These are phyloP conservation scores for Falco columbarius DNA, from an alignment of 2,797 vertebrate species.

Conservation along the genomic window DNA sequence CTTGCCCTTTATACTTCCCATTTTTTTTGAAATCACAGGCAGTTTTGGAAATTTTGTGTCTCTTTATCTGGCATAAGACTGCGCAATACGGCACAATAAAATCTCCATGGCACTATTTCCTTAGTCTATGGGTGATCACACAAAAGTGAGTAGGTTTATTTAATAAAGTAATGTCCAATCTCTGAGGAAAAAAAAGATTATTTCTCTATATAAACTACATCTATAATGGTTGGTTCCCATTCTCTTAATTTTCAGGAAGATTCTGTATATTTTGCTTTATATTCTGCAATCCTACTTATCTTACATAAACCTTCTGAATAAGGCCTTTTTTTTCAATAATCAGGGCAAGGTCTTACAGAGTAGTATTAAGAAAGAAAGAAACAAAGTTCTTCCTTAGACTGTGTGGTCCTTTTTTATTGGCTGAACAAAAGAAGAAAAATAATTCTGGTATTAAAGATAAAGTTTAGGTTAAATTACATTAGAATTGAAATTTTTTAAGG, in stretches of 20 bases:
- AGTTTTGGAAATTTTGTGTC: background rate
- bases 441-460: background rate
- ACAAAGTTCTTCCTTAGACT: background rate
- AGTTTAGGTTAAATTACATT: background rate
- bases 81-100: background rate
- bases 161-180: background rate
- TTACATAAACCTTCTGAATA: background rate
- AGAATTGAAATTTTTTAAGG: background rate
- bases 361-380: background rate
- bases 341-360: background rate
- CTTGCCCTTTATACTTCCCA: background rate
- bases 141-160: background rate
- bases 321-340: background rate
- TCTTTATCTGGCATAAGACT: background rate
- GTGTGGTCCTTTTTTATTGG: background rate
- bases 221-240: background rate
- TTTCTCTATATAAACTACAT: background rate
- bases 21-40: background rate
- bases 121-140: background rate
- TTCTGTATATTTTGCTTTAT: background rate
- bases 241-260: background rate
- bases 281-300: background rate
- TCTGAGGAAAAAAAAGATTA: rapidly evolving
- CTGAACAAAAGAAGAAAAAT: background rate
- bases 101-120: background rate